Base-by-base conservation (phyloP, 1,140 invertebrate genomes). In the Sesamia nonagrioides region DNA sequence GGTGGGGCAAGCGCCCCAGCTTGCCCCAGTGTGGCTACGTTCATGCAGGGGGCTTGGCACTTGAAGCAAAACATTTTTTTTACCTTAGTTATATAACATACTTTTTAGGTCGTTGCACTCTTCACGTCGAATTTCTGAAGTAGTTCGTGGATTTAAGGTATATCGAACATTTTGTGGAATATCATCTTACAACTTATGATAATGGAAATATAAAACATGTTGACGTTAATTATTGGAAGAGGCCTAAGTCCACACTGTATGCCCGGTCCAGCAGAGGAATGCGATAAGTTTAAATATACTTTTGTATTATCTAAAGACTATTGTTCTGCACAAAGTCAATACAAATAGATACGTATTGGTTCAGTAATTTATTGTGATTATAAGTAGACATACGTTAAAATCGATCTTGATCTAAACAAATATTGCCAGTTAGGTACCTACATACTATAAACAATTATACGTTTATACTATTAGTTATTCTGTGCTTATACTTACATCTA, bases 31-130 rank as follows among this genome's bases (percentile, higher is more conserved):
- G n/a, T n/a, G n/a, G n/a, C n/a, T n/a, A n/a, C n/a, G n/a, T n/a
- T n/a, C n/a, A n/a, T n/a, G n/a, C n/a, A n/a, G n/a, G 13, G 40
- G 21, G 33, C 66, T 15, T 27, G 33, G 66, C 66, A 48, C 66
- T 33, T 9, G 6, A 6, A 7, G 18, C 54, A 58, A 58, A 6
- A 27, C 15, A 27, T 58, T 50, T n/a, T 50, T 50, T 11, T 50
- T n/a, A 50, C 45, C 45, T 50, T 45, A 11, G 1, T 11, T 27
- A 45, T 45, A 9, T 3, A 0, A 45, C 11, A 3, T n/a, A 50
- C 15, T 35, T 60, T 60, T 27, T 60, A 60, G 56, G 18, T 27
- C 56, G 35, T 15, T 60, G 56, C 27, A 35, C 56, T 35, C 7
- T 58, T 11, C 15, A 9, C 15, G 2, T 0, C 6, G 27, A 33